Conservation (phyloP, 2,113 vertebrate species). For the Acanthochromis polyacanthus region DNA sequence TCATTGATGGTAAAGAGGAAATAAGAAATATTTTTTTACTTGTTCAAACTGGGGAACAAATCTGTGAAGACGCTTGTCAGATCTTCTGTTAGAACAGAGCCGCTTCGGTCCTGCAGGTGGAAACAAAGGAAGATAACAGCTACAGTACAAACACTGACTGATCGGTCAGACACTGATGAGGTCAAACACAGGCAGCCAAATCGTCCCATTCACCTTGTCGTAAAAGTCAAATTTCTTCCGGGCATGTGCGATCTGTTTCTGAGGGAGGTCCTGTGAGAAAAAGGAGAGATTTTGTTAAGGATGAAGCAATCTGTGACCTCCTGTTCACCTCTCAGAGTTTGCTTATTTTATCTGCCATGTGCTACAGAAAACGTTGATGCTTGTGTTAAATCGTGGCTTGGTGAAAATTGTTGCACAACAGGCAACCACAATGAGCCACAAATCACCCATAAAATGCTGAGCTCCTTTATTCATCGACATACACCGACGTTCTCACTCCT, state of each 20-base stretch:
- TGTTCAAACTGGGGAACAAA: constrained; percentile 77
- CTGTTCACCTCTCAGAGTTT: too few species aligned
- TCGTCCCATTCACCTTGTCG: constrained; percentile 70
- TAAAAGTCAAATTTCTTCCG: constrained; percentile 78
- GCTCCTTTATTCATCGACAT: too few species aligned
- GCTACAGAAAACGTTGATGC: too few species aligned
- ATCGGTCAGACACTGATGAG: constrained; percentile 13
- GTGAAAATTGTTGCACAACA: too few species aligned
- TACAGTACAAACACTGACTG: neutral
- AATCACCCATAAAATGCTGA: too few species aligned
- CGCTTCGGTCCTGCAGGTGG: constrained; percentile 69
- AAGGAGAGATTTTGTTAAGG: too few species aligned
- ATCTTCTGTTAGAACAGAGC: constrained; percentile 69
- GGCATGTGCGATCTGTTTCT: constrained; percentile 73
- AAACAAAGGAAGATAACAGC: neutral
- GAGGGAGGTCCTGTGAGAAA: constrained; percentile 71
- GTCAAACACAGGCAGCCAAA: neutral
- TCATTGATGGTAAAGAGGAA: too few species aligned
- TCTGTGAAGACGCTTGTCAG: constrained; percentile 74
- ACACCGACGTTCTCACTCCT: too few species aligned
- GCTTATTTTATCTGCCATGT: too few species aligned
- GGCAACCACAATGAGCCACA: too few species aligned
- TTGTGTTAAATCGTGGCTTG: too few species aligned
- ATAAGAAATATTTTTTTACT: constrained; percentile 49
- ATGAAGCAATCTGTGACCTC: too few species aligned